Evolutionary conservation across 2,113 vertebrate species (phyloP).

Genomic region (Formicarius rufipectus): DNA sequence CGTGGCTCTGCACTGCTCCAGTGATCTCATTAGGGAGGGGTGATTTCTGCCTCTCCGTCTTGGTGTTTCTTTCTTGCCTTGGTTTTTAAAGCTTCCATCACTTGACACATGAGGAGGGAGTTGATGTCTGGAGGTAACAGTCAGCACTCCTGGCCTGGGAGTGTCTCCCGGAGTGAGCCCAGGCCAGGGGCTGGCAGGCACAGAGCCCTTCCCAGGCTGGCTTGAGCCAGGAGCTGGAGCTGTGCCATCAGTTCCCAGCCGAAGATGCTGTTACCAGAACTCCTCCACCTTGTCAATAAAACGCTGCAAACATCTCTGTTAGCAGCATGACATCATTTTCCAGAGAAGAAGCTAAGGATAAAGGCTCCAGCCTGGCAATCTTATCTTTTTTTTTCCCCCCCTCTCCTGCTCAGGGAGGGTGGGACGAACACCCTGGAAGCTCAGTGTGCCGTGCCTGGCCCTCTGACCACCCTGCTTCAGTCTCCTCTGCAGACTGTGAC

Average conservation of each 20-base stretch:
- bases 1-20: slow-evolving; percentile 57
- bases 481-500: neutral
- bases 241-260: slow-evolving; percentile 44
- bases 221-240: slow-evolving; percentile 48
- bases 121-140: slow-evolving; percentile 31
- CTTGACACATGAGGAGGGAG: slow-evolving; percentile 36
- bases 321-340: slow-evolving; percentile 65
- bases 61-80: neutral
- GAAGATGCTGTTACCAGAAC: slow-evolving; percentile 68
- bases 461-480: neutral
- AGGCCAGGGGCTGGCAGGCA: neutral
- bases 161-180: neutral
- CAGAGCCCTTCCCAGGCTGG: neutral
- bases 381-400: neutral
- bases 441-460: neutral
- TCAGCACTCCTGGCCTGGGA: neutral
- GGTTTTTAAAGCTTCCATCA: neutral
- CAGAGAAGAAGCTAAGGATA: slow-evolving; percentile 33
- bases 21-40: slow-evolving; percentile 52
- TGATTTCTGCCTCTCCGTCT: neutral
- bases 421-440: neutral
- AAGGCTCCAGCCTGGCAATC: slow-evolving; percentile 34
- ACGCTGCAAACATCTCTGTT: slow-evolving; percentile 50
- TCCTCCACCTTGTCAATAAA: slow-evolving; percentile 69
- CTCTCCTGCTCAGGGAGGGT: neutral